phyloP scores from a whole-genome alignment of 2,888 invertebrate genomes.

The Macrosiphum euphorbiae region DNA sequence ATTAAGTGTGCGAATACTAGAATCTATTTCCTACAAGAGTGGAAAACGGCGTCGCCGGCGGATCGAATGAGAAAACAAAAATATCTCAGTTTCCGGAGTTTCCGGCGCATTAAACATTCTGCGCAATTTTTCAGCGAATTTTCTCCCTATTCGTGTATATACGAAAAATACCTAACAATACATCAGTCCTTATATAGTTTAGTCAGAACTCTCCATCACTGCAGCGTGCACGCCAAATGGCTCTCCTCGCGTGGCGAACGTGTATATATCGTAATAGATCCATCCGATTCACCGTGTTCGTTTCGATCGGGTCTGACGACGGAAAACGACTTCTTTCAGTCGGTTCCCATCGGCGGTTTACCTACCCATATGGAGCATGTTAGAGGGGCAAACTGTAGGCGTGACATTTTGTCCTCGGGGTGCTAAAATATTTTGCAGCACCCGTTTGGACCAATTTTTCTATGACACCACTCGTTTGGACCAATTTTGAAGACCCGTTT shows the following conservation, averaged over 20 bases:
- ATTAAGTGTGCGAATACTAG: neutral
- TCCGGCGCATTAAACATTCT: constrained; percentile 55
- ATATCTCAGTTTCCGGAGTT: constrained; percentile 51
- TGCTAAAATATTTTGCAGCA: too few relatives aligned
- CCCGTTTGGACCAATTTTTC: too few relatives aligned
- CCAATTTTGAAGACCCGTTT: too few relatives aligned
- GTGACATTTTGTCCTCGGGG: neutral
- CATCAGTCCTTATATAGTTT: neutral
- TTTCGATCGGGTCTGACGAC: constrained; percentile 24
- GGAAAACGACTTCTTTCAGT: constrained; percentile 23
- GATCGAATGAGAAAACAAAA: neutral
- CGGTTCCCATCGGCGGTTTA: neutral
- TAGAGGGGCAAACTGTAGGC: neutral
- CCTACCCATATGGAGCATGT: neutral
- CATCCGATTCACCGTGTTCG: constrained; percentile 31
- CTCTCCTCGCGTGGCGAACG: constrained; percentile 23
- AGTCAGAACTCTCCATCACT: neutral
- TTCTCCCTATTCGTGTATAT: neutral
- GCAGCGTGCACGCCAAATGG: constrained; percentile 13
- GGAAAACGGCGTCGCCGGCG: constrained; percentile 31
- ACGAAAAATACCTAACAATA: neutral
- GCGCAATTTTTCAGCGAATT: constrained; percentile 25
- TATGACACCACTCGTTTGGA: too few relatives aligned
- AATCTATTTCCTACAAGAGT: constrained; percentile 46
- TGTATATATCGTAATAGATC: neutral